Conservation (phyloP, 2,797 vertebrate species). For the Rhinatrema bivittatum region DNA sequence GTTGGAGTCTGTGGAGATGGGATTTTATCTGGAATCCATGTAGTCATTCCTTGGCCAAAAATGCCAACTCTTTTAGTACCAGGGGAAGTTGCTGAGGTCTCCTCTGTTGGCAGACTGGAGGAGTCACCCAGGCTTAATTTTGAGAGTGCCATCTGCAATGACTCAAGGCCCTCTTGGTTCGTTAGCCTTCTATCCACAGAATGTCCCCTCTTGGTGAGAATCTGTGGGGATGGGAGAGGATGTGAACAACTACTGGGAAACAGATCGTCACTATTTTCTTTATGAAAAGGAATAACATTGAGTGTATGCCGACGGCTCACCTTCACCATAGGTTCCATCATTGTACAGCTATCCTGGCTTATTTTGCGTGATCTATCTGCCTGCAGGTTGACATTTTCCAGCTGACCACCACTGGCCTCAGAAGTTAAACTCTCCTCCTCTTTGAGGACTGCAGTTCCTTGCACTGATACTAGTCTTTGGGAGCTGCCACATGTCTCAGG, state of each 20-base stretch:
- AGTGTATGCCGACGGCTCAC: conserved; percentile 5
- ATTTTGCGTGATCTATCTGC: background rate
- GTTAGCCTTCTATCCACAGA: too few relatives aligned
- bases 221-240: background rate
- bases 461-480: background rate
- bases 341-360: background rate
- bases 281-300: background rate
- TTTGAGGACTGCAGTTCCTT: background rate
- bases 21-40: background rate
- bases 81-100: background rate
- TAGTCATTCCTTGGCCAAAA: background rate
- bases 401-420: too few relatives aligned
- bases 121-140: too few relatives aligned
- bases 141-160: too few relatives aligned
- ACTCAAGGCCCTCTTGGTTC: too few relatives aligned
- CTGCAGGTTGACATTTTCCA: background rate
- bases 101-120: background rate
- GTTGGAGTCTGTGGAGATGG: background rate
- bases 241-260: background rate
- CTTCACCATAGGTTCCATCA: background rate
- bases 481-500: too few relatives aligned
- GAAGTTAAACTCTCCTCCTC: background rate
- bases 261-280: fast-evolving
- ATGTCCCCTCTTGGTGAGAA: too few relatives aligned
- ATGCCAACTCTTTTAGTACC: background rate